Evolutionary conservation across 2,888 invertebrate genomes (phyloP).

Genomic region (Hylaea fasciaria): DNA sequence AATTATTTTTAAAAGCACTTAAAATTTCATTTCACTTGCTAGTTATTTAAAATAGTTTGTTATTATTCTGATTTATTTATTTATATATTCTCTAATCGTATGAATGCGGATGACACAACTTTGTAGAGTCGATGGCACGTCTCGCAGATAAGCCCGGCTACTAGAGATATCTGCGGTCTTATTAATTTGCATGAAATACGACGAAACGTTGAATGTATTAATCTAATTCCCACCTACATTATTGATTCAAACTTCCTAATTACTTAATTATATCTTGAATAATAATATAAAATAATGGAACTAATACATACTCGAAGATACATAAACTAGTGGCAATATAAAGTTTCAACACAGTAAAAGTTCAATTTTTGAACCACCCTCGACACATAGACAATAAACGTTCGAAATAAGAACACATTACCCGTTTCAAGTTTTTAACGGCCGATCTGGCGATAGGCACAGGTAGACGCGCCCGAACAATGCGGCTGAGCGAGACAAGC

Average conservation of each 20-base stretch:
- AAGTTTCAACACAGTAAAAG: conserved; percentile 3
- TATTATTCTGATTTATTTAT: conserved; percentile 1
- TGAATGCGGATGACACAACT: conserved; percentile 1
- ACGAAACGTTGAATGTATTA: conserved; percentile 5
- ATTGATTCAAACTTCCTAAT: conserved; percentile 1
- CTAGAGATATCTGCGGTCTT: conserved; percentile 4
- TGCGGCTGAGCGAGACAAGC: conserved; percentile 54
- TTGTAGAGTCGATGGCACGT: background rate
- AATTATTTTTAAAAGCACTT: conserved; percentile 14
- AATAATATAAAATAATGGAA: background rate
- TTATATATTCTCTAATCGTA: background rate
- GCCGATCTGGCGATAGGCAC: conserved; percentile 66
- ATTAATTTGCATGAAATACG: conserved; percentile 7
- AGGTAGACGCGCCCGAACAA: conserved; percentile 76
- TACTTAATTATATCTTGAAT: background rate
- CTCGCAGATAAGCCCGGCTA: conserved; percentile 10
- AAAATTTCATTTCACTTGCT: background rate
- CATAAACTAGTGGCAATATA: background rate
- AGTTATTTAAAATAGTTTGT: conserved; percentile 5
- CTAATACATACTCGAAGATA: no score
- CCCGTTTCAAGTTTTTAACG: conserved; percentile 39
- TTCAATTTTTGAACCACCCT: conserved; percentile 22
- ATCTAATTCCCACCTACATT: conserved; percentile 7
- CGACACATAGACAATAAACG: conserved; percentile 29
- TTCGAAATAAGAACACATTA: conserved; percentile 42